Evolutionary conservation across 2,888 invertebrate species (phyloP).

Genomic region (Artemia sinica): DNA sequence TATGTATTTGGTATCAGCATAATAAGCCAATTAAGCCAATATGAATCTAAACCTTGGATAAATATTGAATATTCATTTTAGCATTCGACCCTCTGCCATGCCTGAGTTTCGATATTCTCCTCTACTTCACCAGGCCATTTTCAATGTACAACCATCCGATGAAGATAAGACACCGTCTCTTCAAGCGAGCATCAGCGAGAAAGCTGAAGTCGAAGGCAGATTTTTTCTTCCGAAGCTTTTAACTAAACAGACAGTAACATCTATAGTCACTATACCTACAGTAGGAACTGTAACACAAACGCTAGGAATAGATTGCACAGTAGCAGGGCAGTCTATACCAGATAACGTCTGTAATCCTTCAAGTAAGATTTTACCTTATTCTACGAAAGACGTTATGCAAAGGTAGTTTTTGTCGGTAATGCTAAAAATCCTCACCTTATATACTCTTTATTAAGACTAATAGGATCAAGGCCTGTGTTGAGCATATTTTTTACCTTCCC

Average conservation of each 20-base stretch:
- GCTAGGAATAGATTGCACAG: not conserved
- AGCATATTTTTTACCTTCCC: too few species aligned
- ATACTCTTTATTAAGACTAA: too few species aligned
- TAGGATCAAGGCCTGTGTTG: too few species aligned
- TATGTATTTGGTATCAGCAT: too few species aligned
- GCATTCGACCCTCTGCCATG: not conserved
- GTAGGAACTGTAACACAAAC: not conserved
- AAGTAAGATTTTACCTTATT: not conserved
- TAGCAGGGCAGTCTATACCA: not conserved
- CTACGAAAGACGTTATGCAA: too few species aligned
- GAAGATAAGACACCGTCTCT: not conserved
- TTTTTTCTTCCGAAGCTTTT: not conserved
- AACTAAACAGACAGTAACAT: not conserved
- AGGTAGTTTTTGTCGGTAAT: too few species aligned
- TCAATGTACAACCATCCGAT: not conserved
- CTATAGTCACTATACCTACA: not conserved
- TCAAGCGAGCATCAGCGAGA: not conserved
- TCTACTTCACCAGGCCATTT: not conserved
- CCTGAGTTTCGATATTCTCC: not conserved
- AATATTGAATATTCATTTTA: not conserved
- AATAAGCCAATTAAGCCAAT: too few species aligned
- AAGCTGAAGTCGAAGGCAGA: not conserved
- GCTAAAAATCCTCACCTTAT: too few species aligned
- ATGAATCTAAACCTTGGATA: too few species aligned
- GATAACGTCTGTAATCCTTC: not conserved